A percentile compares a stretch with the other conserved stretches of the same genome.
phyloP scores from a whole-genome alignment of 2,888 invertebrate genomes.

The Saturnia japonica region DNA sequence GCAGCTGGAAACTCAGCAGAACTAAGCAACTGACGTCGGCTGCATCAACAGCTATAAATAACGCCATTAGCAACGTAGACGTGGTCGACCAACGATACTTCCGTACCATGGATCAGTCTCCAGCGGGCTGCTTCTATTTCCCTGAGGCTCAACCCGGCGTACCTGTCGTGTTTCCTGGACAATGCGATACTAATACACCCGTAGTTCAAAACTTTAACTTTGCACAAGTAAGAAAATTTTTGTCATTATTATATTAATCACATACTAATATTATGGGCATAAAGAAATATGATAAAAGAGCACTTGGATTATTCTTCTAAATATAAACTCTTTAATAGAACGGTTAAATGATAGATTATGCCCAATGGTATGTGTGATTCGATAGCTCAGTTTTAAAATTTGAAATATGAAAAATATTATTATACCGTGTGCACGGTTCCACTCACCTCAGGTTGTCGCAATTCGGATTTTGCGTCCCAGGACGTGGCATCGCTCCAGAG shows the following conservation, averaged over 20 bases:
- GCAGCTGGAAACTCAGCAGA: slow-evolving; percentile 66
- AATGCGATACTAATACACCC: slow-evolving; percentile 53
- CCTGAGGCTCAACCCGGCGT: slow-evolving; percentile 52
- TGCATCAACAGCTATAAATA: slow-evolving; percentile 43
- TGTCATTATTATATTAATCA: not conserved
- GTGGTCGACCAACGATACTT: slow-evolving; percentile 54
- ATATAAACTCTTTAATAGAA: no score
- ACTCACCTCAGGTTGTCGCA: no score
- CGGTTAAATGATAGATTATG: no score
- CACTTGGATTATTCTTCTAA: no score
- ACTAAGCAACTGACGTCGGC: slow-evolving; percentile 39
- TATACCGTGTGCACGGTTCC: no score
- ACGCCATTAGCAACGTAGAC: slow-evolving; percentile 37
- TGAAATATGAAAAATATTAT: no score
- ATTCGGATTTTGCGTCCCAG: no score
- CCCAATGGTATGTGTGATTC: no score
- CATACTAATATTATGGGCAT: no score
- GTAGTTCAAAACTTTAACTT: slow-evolving; percentile 50
- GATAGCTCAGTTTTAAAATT: no score
- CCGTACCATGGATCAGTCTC: slow-evolving; percentile 45
- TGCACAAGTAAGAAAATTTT: slow-evolving; percentile 36
- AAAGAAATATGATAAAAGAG: no score
- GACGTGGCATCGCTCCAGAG: no score
- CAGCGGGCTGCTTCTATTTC: slow-evolving; percentile 61
- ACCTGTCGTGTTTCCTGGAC: slow-evolving; percentile 60